phyloP scores from a whole-genome alignment of 2,113 vertebrate genomes.

The Gadus chalcogrammus region DNA sequence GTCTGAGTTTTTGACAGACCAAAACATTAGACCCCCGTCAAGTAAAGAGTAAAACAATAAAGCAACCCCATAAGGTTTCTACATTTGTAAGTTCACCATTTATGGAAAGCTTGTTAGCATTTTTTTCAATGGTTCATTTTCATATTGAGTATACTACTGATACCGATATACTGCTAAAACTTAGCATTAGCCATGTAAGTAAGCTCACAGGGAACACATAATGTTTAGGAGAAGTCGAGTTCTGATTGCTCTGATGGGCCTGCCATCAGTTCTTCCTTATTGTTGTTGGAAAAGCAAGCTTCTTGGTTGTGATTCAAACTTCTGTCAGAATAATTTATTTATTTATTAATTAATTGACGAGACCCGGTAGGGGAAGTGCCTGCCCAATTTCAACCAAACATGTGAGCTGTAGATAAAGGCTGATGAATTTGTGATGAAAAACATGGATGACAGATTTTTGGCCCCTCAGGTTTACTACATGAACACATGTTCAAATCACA shows the following conservation, averaged over 20 bases:
- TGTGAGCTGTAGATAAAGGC: constrained; percentile 56
- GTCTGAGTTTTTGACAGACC: constrained; percentile 16
- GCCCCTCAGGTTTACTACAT: constrained; percentile 23
- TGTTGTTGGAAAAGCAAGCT: constrained; percentile 29
- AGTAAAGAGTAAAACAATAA: background rate
- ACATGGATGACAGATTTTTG: constrained; percentile 29
- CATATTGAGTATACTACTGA: no score
- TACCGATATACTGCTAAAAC: no score
- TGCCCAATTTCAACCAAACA: constrained; percentile 23
- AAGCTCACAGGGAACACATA: no score
- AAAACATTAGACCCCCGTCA: constrained; percentile 19
- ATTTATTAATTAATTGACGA: constrained; percentile 18
- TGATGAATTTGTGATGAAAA: constrained; percentile 26
- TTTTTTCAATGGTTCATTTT: background rate
- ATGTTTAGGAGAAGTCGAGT: background rate
- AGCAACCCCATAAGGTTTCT: no score
- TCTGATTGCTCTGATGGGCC: constrained; percentile 9
- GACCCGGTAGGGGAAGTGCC: constrained; percentile 31
- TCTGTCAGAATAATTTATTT: no score
- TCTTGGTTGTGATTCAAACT: constrained; percentile 1
- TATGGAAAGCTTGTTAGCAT: background rate
- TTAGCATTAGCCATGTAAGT: no score
- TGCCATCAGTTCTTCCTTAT: constrained; percentile 3
- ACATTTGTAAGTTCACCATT: no score
- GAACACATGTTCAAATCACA: constrained; percentile 35